Evolutionary conservation across 64 coral and sea anemone species (phyloP).

Genomic region (Hydrozoanthus tunicans): DNA sequence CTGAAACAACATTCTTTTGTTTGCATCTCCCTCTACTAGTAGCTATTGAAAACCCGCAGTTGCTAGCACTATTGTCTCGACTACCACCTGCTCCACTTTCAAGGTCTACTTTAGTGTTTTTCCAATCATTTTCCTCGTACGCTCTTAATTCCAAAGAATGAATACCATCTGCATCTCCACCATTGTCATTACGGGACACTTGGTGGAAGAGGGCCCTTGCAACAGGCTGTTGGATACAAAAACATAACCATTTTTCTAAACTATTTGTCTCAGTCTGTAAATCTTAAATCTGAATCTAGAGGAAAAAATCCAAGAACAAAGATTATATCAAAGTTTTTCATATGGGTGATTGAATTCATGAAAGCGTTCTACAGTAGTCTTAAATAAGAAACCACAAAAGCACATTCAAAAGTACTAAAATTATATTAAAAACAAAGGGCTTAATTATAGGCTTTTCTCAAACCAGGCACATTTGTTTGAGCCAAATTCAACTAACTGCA

Average conservation of each 20-base stretch:
- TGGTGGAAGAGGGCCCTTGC: slow-evolving; percentile 21
- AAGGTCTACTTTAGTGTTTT: not conserved
- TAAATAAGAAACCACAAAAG: too few species aligned
- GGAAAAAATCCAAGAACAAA: too few species aligned
- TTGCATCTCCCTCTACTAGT: not conserved
- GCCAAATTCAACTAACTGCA: too few species aligned
- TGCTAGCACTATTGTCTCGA: too few species aligned
- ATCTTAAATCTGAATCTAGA: not conserved
- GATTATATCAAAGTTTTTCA: too few species aligned
- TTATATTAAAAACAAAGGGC: too few species aligned
- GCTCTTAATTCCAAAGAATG: slow-evolving; percentile 16
- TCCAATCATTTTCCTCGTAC: not conserved
- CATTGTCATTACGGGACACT: not conserved
- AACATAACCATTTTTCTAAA: not conserved
- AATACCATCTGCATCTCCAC: slow-evolving; percentile 16
- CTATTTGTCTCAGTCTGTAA: not conserved
- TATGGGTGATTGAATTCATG: too few species aligned
- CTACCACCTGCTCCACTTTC: not conserved
- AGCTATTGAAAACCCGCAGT: not conserved
- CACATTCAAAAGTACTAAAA: too few species aligned
- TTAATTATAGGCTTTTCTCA: too few species aligned
- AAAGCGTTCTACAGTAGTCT: too few species aligned
- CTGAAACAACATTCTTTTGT: not conserved
- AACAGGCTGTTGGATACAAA: slow-evolving; percentile 26
- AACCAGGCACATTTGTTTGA: too few species aligned